Conservation (phyloP, 2,888 invertebrate species). For the Liposcelis brunnea region DNA sequence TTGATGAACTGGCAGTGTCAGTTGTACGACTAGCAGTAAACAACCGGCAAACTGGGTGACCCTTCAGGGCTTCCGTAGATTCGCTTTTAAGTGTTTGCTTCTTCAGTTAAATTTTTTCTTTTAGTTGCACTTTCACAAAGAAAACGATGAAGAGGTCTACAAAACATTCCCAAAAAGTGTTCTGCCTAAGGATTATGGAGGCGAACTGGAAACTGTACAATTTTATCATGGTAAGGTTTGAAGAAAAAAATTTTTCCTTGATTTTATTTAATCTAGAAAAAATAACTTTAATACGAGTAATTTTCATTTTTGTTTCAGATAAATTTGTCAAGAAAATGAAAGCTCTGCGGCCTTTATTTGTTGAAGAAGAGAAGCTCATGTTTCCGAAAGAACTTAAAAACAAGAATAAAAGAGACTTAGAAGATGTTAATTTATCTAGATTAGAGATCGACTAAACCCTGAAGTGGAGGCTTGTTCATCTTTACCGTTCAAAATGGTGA, state of each 20-base stretch:
- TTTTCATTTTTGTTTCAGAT: conserved; percentile 15
- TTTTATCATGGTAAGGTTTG: conserved; percentile 16
- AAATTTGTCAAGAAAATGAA: conserved; percentile 20
- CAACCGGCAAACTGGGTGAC: too few relatives aligned
- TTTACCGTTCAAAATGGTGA: too few relatives aligned
- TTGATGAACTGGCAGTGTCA: too few relatives aligned
- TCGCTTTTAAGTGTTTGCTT: too few relatives aligned
- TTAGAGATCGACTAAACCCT: background rate
- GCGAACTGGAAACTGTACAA: conserved; percentile 27
- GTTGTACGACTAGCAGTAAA: too few relatives aligned
- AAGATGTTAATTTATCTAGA: background rate
- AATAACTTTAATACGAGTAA: too few relatives aligned
- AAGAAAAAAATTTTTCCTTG: background rate
- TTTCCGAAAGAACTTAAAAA: background rate
- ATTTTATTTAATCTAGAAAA: background rate
- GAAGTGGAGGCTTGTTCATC: too few relatives aligned
- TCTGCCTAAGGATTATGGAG: conserved; percentile 43
- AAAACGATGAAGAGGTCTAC: conserved; percentile 37
- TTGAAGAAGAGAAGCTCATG: conserved; percentile 21
- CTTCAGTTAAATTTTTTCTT: conserved; percentile 15
- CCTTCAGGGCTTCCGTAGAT: too few relatives aligned
- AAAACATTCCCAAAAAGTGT: conserved; percentile 36
- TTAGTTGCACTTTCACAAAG: conserved; percentile 43
- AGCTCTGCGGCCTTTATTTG: conserved; percentile 21
- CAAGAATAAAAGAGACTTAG: background rate